Percentiles rank a stretch among this genome's conserved stretches.
phyloP scores from a whole-genome alignment of 2,797 vertebrate species.

The Champsocephalus gunnari region DNA sequence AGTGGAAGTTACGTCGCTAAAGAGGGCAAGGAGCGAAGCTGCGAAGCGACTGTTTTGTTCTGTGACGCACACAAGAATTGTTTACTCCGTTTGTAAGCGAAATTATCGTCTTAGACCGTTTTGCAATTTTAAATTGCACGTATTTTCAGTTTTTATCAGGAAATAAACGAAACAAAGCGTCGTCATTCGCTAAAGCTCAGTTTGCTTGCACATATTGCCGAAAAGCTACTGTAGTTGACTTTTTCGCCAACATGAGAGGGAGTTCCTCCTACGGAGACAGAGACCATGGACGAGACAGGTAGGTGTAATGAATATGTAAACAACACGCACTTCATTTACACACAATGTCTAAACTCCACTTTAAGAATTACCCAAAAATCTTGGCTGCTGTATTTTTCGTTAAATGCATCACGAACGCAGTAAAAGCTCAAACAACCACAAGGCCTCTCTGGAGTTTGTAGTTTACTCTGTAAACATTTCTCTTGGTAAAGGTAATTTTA shows the following conservation, averaged over 20 bases:
- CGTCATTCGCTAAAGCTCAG: neutral
- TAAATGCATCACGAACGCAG: neutral
- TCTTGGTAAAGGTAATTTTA: neutral
- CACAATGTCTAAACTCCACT: neutral
- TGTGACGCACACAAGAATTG: conserved; percentile 53
- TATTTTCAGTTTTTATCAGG: neutral
- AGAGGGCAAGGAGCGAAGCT: conserved; percentile 28
- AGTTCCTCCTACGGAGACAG: conserved; percentile 86
- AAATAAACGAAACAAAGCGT: neutral
- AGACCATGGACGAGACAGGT: conserved; percentile 91
- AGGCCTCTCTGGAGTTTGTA: neutral
- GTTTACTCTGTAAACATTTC: neutral
- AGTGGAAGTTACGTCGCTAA: conserved; percentile 31
- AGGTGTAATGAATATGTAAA: neutral
- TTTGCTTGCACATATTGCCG: neutral
- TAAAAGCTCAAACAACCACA: neutral
- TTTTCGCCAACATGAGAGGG: conserved; percentile 79
- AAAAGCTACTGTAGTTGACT: neutral
- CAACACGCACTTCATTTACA: neutral
- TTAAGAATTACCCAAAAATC: neutral
- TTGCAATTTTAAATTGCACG: neutral
- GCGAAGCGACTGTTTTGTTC: neutral
- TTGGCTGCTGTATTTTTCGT: too few species aligned
- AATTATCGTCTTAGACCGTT: neutral
- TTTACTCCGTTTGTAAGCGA: neutral